Evolutionary conservation across 2,797 vertebrate species (phyloP).

Genomic region (Heterohyrax brucei): DNA sequence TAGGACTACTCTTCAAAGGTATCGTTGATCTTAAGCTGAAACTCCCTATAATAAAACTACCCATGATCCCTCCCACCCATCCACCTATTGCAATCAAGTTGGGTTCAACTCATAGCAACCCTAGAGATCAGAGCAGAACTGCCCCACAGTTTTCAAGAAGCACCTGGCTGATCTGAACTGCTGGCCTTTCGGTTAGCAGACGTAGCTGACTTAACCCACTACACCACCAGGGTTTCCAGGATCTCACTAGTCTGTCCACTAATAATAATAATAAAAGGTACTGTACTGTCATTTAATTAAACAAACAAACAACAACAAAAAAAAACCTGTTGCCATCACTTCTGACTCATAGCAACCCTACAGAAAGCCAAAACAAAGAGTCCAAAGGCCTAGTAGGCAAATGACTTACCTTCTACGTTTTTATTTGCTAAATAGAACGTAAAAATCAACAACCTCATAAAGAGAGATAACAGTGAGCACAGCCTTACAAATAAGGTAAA

Average conservation of each 20-base stretch:
- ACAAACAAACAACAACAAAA: too few relatives aligned
- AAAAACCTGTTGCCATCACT: too few relatives aligned
- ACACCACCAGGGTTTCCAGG: too few relatives aligned
- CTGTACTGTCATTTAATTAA: not conserved
- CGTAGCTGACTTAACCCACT: too few relatives aligned
- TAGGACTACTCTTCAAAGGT: not conserved
- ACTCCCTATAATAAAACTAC: slow-evolving; percentile 42
- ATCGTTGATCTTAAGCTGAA: slow-evolving; percentile 33
- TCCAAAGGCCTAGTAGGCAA: not conserved
- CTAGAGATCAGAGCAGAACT: too few relatives aligned
- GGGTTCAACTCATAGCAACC: too few relatives aligned
- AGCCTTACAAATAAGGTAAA: not conserved
- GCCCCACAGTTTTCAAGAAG: too few relatives aligned
- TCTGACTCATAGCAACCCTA: not conserved
- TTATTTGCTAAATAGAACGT: slow-evolving; percentile 41
- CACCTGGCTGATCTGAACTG: too few relatives aligned
- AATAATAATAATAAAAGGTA: not conserved
- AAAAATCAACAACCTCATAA: not conserved
- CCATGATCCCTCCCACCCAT: not conserved
- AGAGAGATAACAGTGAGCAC: not conserved
- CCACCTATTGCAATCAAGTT: too few relatives aligned
- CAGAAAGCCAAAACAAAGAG: slow-evolving; percentile 36
- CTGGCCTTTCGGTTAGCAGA: too few relatives aligned
- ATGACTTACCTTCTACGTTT: not conserved
- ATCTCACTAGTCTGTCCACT: not conserved